Evolutionary conservation across 2,113 vertebrate species (phyloP).

Genomic region (Tragelaphus strepsiceros): DNA sequence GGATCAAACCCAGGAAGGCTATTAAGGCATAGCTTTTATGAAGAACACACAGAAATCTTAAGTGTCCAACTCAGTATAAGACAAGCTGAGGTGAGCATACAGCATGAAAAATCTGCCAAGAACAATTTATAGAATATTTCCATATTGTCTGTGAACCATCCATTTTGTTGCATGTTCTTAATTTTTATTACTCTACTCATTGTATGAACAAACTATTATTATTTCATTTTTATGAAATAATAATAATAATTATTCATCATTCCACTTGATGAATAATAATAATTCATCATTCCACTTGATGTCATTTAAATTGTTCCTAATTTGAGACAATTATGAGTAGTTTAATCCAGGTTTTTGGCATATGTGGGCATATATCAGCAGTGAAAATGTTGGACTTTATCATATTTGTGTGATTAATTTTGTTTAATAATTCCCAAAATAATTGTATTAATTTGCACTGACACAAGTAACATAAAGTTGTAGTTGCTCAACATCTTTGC

Average conservation of each 20-base stretch:
- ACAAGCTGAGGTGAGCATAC: neutral
- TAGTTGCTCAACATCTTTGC: neutral
- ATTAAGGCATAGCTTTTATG: neutral
- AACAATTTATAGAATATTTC: neutral
- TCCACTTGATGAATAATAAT: too few relatives aligned
- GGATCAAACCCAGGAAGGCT: neutral
- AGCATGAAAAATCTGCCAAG: neutral
- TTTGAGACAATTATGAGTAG: neutral
- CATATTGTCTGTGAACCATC: neutral
- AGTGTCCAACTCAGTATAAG: neutral
- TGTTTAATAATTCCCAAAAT: neutral
- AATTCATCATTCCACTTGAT: too few relatives aligned
- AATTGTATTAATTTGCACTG: neutral
- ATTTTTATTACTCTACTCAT: neutral
- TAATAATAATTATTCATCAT: too few relatives aligned
- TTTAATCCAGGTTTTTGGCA: neutral
- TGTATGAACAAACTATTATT: neutral
- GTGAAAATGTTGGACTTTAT: neutral
- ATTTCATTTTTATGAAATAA: neutral
- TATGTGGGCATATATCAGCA: neutral
- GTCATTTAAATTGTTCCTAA: neutral
- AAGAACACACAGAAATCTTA: neutral
- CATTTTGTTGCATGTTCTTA: neutral
- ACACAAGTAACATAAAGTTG: neutral
- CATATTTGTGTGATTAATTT: neutral